A percentile compares a stretch with the other conserved stretches of the same genome.
phyloP scores from a whole-genome alignment of 2,888 invertebrate genomes.

The Drosophila acutilabella region DNA sequence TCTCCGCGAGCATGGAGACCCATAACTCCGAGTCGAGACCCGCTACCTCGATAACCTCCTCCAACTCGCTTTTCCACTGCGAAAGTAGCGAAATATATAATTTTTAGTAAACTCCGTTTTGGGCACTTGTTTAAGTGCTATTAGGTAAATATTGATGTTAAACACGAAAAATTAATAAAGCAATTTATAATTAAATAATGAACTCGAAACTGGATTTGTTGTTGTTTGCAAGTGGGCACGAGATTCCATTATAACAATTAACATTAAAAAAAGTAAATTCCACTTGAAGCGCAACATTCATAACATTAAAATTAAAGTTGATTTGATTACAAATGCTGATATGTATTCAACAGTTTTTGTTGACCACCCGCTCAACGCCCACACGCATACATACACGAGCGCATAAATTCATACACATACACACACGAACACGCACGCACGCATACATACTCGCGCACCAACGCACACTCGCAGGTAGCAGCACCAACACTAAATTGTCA shows the following conservation, averaged over 20 bases:
- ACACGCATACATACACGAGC: constrained; percentile 24
- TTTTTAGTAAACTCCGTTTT: too few relatives aligned
- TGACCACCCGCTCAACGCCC: constrained; percentile 41
- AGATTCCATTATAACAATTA: background rate
- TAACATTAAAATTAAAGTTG: constrained; percentile 1
- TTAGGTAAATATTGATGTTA: too few relatives aligned
- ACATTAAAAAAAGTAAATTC: background rate
- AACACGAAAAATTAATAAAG: background rate
- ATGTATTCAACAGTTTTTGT: constrained; percentile 57
- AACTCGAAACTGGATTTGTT: constrained; percentile 18
- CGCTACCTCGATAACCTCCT: constrained; percentile 97
- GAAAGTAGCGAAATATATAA: constrained; percentile 54
- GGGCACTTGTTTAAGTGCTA: too few relatives aligned
- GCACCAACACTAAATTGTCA: constrained; percentile 35
- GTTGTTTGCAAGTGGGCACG: constrained; percentile 5
- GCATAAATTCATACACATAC: constrained; percentile 3
- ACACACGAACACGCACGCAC: constrained; percentile 20
- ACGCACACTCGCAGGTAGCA: constrained; percentile 18
- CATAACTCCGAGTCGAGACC: constrained; percentile 97
- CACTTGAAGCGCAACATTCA: constrained; percentile 1
- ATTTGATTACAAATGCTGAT: constrained; percentile 8
- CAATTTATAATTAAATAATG: constrained; percentile 8
- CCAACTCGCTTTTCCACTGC: constrained; percentile 96
- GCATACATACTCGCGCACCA: constrained; percentile 16
- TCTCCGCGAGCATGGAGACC: constrained; percentile 98